These are phyloP conservation scores for Cosmia pyralina DNA, from an alignment of 2,888 invertebrate genomes.

Conservation along the genomic window DNA sequence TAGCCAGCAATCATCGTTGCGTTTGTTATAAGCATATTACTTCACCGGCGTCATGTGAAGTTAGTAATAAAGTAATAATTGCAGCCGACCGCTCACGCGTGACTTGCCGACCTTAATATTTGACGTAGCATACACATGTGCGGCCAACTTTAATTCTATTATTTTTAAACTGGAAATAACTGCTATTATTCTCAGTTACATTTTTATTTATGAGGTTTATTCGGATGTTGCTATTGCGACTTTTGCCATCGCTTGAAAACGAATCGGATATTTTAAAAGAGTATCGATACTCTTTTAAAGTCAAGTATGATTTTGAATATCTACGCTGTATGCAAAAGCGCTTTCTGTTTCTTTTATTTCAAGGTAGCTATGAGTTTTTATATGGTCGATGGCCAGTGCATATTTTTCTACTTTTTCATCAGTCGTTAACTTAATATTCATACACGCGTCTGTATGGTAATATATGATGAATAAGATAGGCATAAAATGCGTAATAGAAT, in stretches of 20 bases:
- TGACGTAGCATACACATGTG: conserved; percentile 68
- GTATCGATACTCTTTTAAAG: too few species aligned
- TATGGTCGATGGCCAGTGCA: conserved; percentile 22
- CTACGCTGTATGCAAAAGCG: background rate
- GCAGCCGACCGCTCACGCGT: conserved; percentile 74
- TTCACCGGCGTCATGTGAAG: conserved; percentile 65
- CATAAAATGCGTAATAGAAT: conserved; percentile 27
- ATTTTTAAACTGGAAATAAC: conserved; percentile 54
- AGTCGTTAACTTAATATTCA: conserved; percentile 43
- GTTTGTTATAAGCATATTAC: conserved; percentile 65
- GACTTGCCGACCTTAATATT: conserved; percentile 78
- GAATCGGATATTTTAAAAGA: background rate
- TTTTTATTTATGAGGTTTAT: conserved; percentile 10
- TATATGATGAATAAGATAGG: conserved; percentile 38
- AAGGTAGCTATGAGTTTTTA: conserved; percentile 30
- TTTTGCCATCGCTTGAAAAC: conserved; percentile 7
- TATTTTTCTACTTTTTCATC: conserved; percentile 24
- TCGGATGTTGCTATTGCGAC: background rate
- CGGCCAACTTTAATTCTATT: conserved; percentile 57
- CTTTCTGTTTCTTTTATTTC: conserved; percentile 46
- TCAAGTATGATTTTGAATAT: background rate
- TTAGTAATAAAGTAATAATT: conserved; percentile 73
- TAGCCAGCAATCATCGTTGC: conserved; percentile 18
- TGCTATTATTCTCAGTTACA: conserved; percentile 25
- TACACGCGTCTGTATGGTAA: conserved; percentile 35